A percentile compares a stretch with the other conserved stretches of the same genome.
Conservation (phyloP, 2,888 invertebrate species). For the Nysson spinosus region DNA sequence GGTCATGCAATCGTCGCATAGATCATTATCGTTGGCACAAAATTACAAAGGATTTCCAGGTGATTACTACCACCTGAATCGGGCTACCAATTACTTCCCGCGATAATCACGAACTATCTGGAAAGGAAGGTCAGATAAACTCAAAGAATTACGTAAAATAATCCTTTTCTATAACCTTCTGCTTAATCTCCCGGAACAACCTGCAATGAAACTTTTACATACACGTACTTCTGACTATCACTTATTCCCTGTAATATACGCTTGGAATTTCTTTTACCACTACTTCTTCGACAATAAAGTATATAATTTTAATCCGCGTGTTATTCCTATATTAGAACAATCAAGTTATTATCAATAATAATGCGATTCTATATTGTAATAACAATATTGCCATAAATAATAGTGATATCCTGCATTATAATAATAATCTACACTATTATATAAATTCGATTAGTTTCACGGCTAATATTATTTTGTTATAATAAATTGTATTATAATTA, state of each 20-base stretch:
- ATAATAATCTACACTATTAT: no score
- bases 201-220: background rate
- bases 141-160: conserved; percentile 29
- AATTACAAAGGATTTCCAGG: conserved; percentile 14
- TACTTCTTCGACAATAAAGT: no score
- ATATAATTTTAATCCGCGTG: no score
- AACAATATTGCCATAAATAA: no score
- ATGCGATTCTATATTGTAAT: no score
- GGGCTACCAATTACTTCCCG: conserved; percentile 29
- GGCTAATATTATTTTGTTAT: background rate
- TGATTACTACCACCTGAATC: conserved; percentile 27
- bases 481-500: background rate
- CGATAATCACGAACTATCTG: conserved; percentile 8
- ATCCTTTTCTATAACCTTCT: conserved; percentile 2
- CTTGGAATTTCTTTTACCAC: background rate
- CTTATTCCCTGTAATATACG: background rate
- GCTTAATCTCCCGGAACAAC: background rate
- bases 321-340: no score
- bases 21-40: background rate
- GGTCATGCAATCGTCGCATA: background rate
- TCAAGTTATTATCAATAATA: no score
- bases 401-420: no score
- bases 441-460: no score
- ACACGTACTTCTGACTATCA: background rate
- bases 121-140: conserved; percentile 24